Base-by-base conservation (phyloP, 2,113 vertebrate genomes). In the Thryonomys swinderianus region DNA sequence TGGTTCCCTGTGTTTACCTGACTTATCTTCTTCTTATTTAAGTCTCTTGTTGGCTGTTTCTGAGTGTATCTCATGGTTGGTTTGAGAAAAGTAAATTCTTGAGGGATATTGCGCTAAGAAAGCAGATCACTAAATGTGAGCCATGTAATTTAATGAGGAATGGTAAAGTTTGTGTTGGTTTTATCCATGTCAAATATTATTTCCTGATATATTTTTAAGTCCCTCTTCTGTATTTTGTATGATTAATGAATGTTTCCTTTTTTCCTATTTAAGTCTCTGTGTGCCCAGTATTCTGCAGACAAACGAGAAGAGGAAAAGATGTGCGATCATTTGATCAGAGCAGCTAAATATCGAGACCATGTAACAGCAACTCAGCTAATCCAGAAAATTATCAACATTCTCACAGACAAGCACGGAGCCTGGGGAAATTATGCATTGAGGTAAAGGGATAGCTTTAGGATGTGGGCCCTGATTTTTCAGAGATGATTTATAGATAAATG, bases 291-390 rank as follows among this genome's bases (percentile, higher is more conserved):
- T 96, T 98, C 99, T 11, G 99, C 99, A 57, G 99, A 99, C 95
- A 99, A 99, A 96, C 98, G 99, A 25, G 99, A 99, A 88, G 99
- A 99, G 97, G 99, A 99, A 97, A 99, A 99, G 98, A 99, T 99
- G 99, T 99, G 99, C 83, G 99, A 99, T 97, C 99, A 99, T 96
- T 98, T 99, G 98, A 99, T 99, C 98, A 98, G 99, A 23, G 99
- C 99, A 10, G 99, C 99, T 14, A 99, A 99, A 96, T 99, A 99
- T 97, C 98, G 99, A 78, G 99, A 99, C 98, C 99, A 99, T 88
- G 98, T 99, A 98, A 99, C 99, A 7, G 98, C 99, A 96, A 99
- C 99, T n/a, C 99, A 99, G 67, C 98, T 99, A 89, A 98, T 99
- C 97, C 99, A 99, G 98, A 99, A 99, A 98, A 99, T 99, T 81